These are phyloP conservation scores for Apis mellifera DNA, from an alignment of 1,140 invertebrate genomes.

Conservation along the genomic window Amel_HAv3.1 CM009944.2:8655001-8655500, in stretches of 20 bases:
- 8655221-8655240: constrained; percentile 44
- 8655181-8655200: constrained; percentile 32
- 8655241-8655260: constrained; percentile 58
- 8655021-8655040: no score
- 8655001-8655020: no score
- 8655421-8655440: no score
- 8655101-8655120: constrained; percentile 4
- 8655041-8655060: not conserved
- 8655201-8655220: constrained; percentile 46
- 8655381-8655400: no score
- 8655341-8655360: no score
- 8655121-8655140: constrained; percentile 6
- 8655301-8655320: constrained; percentile 45
- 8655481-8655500: no score
- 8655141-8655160: constrained; percentile 48
- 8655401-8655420: no score
- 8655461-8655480: no score
- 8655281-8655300: constrained; percentile 33
- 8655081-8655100: constrained; percentile 18
- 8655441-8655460: no score
- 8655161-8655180: constrained; percentile 19
- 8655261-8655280: constrained; percentile 65
- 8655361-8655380: no score
- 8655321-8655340: not conserved
- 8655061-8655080: not conserved